A percentile compares a stretch with the other conserved stretches of the same genome.
These are phyloP conservation scores for Upupa epops DNA, from an alignment of 2,113 vertebrate genomes.

Conservation along the genomic window DNA sequence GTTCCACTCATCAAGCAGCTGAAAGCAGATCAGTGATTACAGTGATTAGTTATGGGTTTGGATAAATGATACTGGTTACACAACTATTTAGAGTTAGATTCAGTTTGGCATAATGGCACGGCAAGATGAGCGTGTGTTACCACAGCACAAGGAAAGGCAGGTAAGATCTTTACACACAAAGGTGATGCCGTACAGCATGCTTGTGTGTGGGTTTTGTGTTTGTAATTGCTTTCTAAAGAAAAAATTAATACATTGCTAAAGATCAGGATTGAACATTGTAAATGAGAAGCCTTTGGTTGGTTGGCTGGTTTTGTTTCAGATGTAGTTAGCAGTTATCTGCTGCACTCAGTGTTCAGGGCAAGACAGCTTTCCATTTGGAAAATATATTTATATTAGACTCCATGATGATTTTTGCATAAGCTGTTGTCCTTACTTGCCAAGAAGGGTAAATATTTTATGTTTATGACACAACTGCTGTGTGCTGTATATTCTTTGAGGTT, in stretches of 20 bases:
- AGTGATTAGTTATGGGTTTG: neutral
- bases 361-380: neutral
- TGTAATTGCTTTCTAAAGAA: neutral
- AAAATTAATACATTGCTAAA: neutral
- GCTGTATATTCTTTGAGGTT: neutral
- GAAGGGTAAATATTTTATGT: neutral
- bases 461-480: neutral
- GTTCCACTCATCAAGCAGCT: neutral
- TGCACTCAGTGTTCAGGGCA: neutral
- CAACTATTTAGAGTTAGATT: neutral
- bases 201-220: neutral
- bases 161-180: neutral
- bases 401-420: neutral
- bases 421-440: neutral
- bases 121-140: neutral
- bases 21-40: constrained; percentile 2
- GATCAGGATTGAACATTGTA: neutral
- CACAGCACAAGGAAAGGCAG: no score
- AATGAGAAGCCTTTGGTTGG: neutral
- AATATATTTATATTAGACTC: neutral
- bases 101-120: fast-evolving
- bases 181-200: neutral
- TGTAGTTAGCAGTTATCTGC: neutral
- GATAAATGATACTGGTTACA: neutral
- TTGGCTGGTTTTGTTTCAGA: neutral